phyloP scores from a whole-genome alignment of 2,797 vertebrate genomes.

The Threskiornis aethiopicus region DNA sequence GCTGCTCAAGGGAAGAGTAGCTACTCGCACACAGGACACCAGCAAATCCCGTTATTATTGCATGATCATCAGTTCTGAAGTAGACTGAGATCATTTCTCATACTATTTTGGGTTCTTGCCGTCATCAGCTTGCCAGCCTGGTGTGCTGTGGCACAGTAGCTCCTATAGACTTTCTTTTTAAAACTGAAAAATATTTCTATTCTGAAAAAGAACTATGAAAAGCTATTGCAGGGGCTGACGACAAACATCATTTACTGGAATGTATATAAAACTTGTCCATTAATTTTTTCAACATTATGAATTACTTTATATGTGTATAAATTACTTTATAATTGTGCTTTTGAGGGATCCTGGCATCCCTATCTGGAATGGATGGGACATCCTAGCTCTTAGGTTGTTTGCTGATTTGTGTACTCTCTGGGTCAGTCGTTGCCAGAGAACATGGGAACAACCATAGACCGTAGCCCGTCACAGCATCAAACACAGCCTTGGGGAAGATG shows the following conservation, averaged over 20 bases:
- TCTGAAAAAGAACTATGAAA: neutral
- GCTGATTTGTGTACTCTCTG: neutral
- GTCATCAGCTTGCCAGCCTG: neutral
- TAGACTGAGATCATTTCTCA: fast-evolving
- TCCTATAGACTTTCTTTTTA: neutral
- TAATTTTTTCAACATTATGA: neutral
- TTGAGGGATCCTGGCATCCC: neutral
- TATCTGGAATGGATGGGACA: neutral
- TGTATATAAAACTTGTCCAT: neutral
- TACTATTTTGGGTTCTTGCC: neutral
- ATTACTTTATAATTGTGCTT: neutral
- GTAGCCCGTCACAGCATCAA: fast-evolving
- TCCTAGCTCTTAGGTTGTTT: neutral
- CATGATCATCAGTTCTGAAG: fast-evolving
- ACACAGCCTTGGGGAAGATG: neutral
- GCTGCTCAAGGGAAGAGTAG: neutral
- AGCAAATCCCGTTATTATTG: fast-evolving
- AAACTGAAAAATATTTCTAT: neutral
- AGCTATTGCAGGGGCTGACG: neutral
- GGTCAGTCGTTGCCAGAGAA: neutral
- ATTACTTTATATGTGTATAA: neutral
- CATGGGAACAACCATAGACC: neutral
- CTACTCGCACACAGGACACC: fast-evolving
- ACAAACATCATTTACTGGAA: neutral
- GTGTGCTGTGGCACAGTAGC: neutral